These are phyloP conservation scores for Macrotrachela quadricornifera DNA, from an alignment of 1,140 invertebrate genomes.

Conservation along the genomic window DNA sequence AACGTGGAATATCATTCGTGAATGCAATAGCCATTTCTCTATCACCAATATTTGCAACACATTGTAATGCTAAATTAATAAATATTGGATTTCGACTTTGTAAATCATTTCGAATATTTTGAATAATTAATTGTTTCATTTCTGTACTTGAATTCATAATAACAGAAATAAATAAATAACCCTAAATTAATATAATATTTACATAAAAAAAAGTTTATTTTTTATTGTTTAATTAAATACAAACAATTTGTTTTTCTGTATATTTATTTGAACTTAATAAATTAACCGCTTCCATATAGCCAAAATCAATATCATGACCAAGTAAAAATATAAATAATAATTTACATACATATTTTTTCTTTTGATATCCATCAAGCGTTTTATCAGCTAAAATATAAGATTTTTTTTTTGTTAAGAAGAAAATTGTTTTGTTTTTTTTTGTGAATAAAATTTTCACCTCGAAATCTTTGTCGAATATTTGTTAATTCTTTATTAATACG, in stretches of 20 bases:
- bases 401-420: not conserved
- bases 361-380: conserved; percentile 97
- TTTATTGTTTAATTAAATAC: conserved; percentile 21
- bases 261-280: conserved; percentile 99
- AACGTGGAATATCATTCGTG: conserved; percentile 84
- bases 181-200: conserved; percentile 51
- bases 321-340: conserved; percentile 94
- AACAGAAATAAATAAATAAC: conserved; percentile 96
- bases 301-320: conserved; percentile 98
- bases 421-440: not conserved
- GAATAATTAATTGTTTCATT: conserved; percentile 93
- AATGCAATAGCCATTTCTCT: conserved; percentile 99
- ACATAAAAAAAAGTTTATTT: conserved; percentile 7
- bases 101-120: conserved; percentile 97
- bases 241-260: conserved; percentile 99
- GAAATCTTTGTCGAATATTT: conserved; percentile 98
- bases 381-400: conserved; percentile 66
- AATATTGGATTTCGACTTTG: conserved; percentile 87
- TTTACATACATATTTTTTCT: conserved; percentile 99
- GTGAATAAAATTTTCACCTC: conserved; percentile 37
- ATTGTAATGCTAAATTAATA: conserved; percentile 94
- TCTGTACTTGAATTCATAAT: conserved; percentile 97
- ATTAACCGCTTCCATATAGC: conserved; percentile 99
- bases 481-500: conserved; percentile 98
- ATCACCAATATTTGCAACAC: conserved; percentile 89